Evolutionary conservation across 2,888 invertebrate species (phyloP), one percentile per base, ranked within the genome.

Genomic region (Acrocyrtus sp.): DNA sequence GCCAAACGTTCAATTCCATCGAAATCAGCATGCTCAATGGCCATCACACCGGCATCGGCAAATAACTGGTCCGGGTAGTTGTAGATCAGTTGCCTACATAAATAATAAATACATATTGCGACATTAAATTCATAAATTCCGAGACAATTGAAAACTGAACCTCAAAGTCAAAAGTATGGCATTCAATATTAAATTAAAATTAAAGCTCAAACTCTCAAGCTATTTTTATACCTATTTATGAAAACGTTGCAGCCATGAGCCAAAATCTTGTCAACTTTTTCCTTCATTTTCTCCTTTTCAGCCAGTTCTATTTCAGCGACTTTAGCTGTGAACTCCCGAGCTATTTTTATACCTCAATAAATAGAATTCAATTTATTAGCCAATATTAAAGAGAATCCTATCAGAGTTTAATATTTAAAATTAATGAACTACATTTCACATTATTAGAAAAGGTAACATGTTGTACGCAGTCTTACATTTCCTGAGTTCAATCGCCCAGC

Each of bases 61-160:
- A 99, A 99, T 81, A 99, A 86, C 85, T 99, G 99, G 85, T 99
- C 99, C 0, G 99, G 99, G 85, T 99, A 99, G 86, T 99, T 99
- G 88, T 99, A 99, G 85, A 99, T 99, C 80, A 99, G 87, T 85
- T 99, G 99, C 79, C 95, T 90, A 84, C 0, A 84, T 82, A 73
- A 54, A 58, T 69, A 74, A n/a, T 24, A 17, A 51, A 51, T 34
- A 24, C 27, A 24, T 1, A 51, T 27, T 26, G 3, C 22, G 22
- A 3, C 5, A 39, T n/a, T n/a, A n/a, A n/a, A 39, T 39, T 39
- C 39, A n/a, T n/a, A 39, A 12, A 39, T 39, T 10, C 6, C 12
- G 39, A 39, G 6, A 39, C 39, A 39, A 10, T 39, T 10, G 8
- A 39, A 39, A 39, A 39, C 6, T 12, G 12, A 10, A 12, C 12